Evolutionary conservation across 2,113 vertebrate genomes (phyloP), one percentile per base, ranked within the genome.

Genomic region (Aviceda subcristata): DNA sequence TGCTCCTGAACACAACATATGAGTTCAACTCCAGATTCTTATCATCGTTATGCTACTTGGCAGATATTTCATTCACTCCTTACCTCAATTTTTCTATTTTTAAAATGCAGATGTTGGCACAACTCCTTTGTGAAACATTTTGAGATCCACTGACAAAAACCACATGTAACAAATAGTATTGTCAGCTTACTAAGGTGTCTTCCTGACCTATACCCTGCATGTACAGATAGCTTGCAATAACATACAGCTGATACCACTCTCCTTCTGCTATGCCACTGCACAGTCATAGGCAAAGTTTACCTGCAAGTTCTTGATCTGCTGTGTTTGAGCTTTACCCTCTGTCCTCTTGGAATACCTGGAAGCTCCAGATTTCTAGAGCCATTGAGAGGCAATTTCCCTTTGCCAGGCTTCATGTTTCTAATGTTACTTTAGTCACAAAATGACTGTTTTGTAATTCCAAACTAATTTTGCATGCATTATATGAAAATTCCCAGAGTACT

Each of bases 1-100:
- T 32, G 17, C 43, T 84, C 41, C 83, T 64, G 30, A 83, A 59
- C 26, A 66, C 0, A 0, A 72, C 59, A 30, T 3, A 39, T 0
- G 7, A 66, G 32, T 13, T 80, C 50, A 69, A 3, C 22, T 82
- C 34, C 63, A 72, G 38, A 39, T 30, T 55, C 32, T 51, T 14
- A 30, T 7, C 15, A 59, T 15, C 51, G 15, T 19, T 77, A 15
- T 51, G 46, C n/a, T 11, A 64, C 6, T 7, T 6, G 8, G 22
- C 24, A 94, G 32, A 19, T 39, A 66, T 7, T 88, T 71, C 59
- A 71, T 11, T 59, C 30, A 38, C 5, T 24, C 10, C 26, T 90
- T 46, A 46, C 27, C 15, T 39, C 7, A 30, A 0, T 26, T 94
- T n/a, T 63, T 27, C 38, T 45, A 5, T 24, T 87, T 64, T 51